Base-by-base conservation (phyloP, 2,113 vertebrate genomes). In the Nycticorax nycticorax region DNA sequence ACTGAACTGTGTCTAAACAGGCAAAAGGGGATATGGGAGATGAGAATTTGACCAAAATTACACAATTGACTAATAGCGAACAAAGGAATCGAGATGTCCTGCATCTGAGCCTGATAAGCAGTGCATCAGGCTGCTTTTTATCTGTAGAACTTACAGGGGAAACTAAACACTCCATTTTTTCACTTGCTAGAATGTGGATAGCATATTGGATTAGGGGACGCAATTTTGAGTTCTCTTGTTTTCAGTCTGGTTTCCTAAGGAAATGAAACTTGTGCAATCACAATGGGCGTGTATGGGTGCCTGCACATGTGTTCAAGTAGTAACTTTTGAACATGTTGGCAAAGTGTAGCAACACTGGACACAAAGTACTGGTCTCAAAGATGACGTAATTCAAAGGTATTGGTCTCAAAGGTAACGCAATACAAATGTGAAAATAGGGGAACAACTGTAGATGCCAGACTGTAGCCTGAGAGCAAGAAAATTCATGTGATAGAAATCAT, bases 181-280 rank as follows among this genome's bases (percentile, higher is more conserved):
- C 21, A 48, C 11, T 75, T 68, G 10, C 30, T 62, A 66, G 20
- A 69, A 71, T 55, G 27, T 71, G 66, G 11, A 11, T 52, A 67
- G 21, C 33, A 14, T n/a, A 35, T 11, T 64, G 43, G 35, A 87
- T 63, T 74, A 50, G 56, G 74, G 84, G 28, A 62, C 22, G 45
- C 6, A 52, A 12, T 32, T 91, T 48, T 87, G 19, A 57, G 19
- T 64, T 85, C 35, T 77, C 41, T 62, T 41, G 35, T 57, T 91
- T 96, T 92, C 56, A 60, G 62, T 23, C 69, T 41, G 26, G 39
- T 72, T 95, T 92, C 80, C 77, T 82, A 88, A 87, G 89, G 96
- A 97, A 97, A 88, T 48, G 87, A 94, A 96, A 95, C 73, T 87
- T 91, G 48, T 78, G 94, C 84, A 95, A 82, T 85, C 52, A 68